Evolutionary conservation across 2,797 vertebrate species (phyloP).

Genomic region (Enteromius mattozi): DNA sequence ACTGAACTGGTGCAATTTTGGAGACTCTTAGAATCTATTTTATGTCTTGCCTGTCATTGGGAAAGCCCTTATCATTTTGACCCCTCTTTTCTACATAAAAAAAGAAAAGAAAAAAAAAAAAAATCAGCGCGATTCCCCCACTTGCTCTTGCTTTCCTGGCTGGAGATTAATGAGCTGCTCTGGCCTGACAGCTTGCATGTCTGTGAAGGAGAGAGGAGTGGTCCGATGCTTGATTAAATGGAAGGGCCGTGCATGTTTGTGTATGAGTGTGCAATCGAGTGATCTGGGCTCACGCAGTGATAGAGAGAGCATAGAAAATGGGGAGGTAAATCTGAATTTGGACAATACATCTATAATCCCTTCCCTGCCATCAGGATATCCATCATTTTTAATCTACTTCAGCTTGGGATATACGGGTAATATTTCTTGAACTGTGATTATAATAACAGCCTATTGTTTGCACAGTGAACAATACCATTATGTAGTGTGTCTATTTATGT

Average conservation of each 20-base stretch:
- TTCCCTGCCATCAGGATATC: slow-evolving; percentile 69
- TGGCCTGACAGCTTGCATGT: slow-evolving; percentile 72
- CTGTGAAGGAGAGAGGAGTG: slow-evolving; percentile 61
- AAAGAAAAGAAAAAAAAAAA: slow-evolving; percentile 72
- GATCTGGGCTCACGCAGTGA: slow-evolving; percentile 40
- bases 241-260: slow-evolving; percentile 65
- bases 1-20: background rate
- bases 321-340: slow-evolving; percentile 75
- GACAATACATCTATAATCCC: slow-evolving; percentile 69
- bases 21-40: slow-evolving; percentile 28
- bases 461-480: slow-evolving; percentile 81
- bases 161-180: slow-evolving; percentile 72
- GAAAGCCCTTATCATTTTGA: slow-evolving; percentile 72
- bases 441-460: slow-evolving; percentile 81
- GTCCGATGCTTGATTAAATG: slow-evolving; percentile 65
- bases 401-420: slow-evolving; percentile 73
- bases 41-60: slow-evolving; percentile 68
- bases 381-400: slow-evolving; percentile 79
- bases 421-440: slow-evolving; percentile 81
- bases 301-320: slow-evolving; percentile 65
- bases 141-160: slow-evolving; percentile 42
- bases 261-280: slow-evolving; percentile 35
- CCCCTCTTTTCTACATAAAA: slow-evolving; percentile 77
- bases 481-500: slow-evolving; percentile 77
- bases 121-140: slow-evolving; percentile 65